Evolutionary conservation across 2,113 vertebrate genomes (phyloP).

Genomic region (Opisthocomus hoazin): DNA sequence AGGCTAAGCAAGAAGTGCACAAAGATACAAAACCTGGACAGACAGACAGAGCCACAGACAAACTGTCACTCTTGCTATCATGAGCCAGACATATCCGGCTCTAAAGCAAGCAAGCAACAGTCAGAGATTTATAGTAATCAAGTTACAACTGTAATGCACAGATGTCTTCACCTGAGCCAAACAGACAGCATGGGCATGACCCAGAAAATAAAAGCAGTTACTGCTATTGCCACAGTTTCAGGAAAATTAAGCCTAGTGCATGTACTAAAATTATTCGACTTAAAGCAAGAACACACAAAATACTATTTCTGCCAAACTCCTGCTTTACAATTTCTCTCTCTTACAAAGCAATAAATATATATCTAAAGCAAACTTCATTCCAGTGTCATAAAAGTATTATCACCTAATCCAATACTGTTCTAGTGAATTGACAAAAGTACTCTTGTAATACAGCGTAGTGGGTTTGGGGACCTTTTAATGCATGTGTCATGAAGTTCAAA

Average conservation of each 20-base stretch:
- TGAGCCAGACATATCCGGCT: background rate
- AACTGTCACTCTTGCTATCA: background rate
- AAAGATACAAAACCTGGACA: background rate
- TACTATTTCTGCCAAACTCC: background rate
- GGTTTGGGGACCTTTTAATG: background rate
- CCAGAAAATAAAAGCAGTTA: background rate
- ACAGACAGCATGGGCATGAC: background rate
- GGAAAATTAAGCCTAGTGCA: background rate
- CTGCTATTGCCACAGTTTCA: background rate
- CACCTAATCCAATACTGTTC: background rate
- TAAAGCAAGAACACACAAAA: background rate
- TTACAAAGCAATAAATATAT: background rate
- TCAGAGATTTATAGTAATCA: background rate
- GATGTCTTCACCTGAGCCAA: background rate
- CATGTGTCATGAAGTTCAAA: background rate
- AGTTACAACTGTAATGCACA: background rate
- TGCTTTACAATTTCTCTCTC: background rate
- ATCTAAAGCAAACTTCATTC: background rate
- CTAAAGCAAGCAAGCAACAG: background rate
- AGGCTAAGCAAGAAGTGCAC: background rate
- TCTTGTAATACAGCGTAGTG: background rate
- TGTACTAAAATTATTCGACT: background rate
- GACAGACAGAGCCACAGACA: background rate
- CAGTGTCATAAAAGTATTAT: background rate
- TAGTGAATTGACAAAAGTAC: background rate